A percentile compares a stretch with the other conserved stretches of the same genome.
Evolutionary conservation across 2,888 invertebrate genomes (phyloP).

Genomic region (Tribolium freemani): DNA sequence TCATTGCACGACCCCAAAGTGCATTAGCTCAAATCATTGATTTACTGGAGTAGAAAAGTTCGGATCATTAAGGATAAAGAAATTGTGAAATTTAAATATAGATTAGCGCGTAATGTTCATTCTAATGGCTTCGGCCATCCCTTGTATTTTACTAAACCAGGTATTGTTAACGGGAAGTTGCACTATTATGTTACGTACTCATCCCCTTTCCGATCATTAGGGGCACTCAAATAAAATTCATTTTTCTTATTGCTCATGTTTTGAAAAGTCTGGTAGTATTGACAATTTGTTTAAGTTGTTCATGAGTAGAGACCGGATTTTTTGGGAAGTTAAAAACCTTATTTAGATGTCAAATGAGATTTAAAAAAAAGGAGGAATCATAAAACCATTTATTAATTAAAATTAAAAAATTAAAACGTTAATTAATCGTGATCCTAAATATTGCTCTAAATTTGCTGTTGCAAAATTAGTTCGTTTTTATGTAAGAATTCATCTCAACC

Average conservation of each 20-base stretch:
- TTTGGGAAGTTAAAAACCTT: too few relatives aligned
- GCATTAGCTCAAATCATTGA: conserved; percentile 18
- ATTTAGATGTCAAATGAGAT: too few relatives aligned
- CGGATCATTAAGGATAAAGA: conserved; percentile 32
- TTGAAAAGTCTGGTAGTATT: too few relatives aligned
- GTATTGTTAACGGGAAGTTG: conserved; percentile 51
- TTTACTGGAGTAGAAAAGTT: conserved; percentile 21
- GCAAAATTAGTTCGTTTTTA: too few relatives aligned
- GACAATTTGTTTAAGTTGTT: neutral
- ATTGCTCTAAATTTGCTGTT: too few relatives aligned
- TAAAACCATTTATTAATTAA: too few relatives aligned
- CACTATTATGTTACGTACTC: conserved; percentile 49
- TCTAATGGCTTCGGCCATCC: conserved; percentile 23
- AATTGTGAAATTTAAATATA: conserved; percentile 35
- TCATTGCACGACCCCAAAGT: too few relatives aligned
- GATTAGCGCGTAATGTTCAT: conserved; percentile 21
- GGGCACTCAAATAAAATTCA: conserved; percentile 10
- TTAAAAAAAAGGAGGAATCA: too few relatives aligned
- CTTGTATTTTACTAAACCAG: conserved; percentile 35
- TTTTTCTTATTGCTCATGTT: neutral
- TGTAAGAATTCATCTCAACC: too few relatives aligned
- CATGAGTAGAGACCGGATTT: too few relatives aligned
- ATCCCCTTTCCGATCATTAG: conserved; percentile 45
- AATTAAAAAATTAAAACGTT: too few relatives aligned
- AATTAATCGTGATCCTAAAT: too few relatives aligned